Evolutionary conservation across 2,113 vertebrate genomes (phyloP), one percentile per base, ranked within the genome.

Genomic region (Vimba vimba): DNA sequence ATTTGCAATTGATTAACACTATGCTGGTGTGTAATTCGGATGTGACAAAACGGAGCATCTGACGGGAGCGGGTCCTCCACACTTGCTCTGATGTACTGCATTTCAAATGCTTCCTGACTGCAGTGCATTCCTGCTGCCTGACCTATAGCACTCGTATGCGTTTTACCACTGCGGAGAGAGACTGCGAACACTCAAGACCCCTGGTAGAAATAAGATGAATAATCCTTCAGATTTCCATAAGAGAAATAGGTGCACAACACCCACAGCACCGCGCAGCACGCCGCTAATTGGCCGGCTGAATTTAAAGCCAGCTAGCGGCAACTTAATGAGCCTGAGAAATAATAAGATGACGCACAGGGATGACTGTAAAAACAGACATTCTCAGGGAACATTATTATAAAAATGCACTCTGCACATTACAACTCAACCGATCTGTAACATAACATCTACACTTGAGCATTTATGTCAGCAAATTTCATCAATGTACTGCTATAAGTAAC

Each of bases 301-400:
- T 93, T 95, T 94, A 94, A 94, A 92, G 91, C 91, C 90, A 89
- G 93, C 95, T 94, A 94, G 93, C 89, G 92, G 92, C 92, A 92
- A 90, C 90, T 91, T 94, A 94, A 94, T 94, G 93, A 94, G 92
- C 90, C 91, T 93, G 92, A 83, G 89, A 90, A 91, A 91, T 89
- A 23, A 91, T 93, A 88, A 87, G 91, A 77, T 85, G 89, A 92
- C 89, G 90, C 90, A 89, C 92, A 90, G 89, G 90, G 90, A 87
- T 91, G 91, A 93, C 89, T 82, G 77, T 85, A 83, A 82, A 66
- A 84, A 71, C 82, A 90, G 89, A 89, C 69, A 90, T 87, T 86
- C 85, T 87, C 82, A 86, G 88, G 86, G 87, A 87, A 59, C 47
- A 55, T 75, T 76, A 84, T 87, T 76, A 68, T 69, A 78, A 68